phyloP scores from a whole-genome alignment of 2,888 invertebrate species.

The Didymodactylos carnosus region DNA sequence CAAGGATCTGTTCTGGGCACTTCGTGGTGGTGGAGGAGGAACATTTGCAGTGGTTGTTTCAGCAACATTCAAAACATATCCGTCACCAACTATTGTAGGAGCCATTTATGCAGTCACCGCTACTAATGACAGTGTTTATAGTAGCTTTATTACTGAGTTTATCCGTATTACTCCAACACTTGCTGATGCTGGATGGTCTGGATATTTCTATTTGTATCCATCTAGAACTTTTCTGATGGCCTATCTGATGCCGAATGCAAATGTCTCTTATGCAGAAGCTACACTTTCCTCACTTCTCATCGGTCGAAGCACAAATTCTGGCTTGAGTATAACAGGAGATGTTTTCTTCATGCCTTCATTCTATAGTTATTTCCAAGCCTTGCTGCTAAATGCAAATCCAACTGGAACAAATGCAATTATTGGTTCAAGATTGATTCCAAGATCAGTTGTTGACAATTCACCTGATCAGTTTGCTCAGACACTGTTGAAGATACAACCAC shows the following conservation, averaged over 20 bases:
- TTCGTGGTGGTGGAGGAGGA: conserved; percentile 18
- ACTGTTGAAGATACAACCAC: neutral
- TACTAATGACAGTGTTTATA: neutral
- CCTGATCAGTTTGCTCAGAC: neutral
- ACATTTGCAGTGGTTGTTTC: conserved; percentile 17
- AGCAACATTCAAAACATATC: neutral
- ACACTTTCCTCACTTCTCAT: neutral
- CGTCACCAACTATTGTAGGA: neutral
- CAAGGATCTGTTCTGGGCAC: conserved; percentile 19
- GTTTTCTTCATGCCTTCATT: neutral
- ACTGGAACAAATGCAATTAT: neutral
- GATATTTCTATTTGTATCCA: neutral
- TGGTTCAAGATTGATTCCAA: neutral
- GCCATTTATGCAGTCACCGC: neutral
- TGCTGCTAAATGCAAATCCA: neutral
- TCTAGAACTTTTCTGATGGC: neutral
- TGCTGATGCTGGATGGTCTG: neutral
- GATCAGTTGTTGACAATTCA: neutral
- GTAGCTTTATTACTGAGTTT: neutral
- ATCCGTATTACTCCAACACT: neutral
- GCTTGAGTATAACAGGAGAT: neutral
- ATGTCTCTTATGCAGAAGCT: neutral
- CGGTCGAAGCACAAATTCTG: neutral
- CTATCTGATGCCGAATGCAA: neutral
- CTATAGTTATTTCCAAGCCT: neutral